Evolutionary conservation across 2,888 invertebrate species (phyloP), one percentile per base, ranked within the genome.

Genomic region (Eupithecia inturbata): DNA sequence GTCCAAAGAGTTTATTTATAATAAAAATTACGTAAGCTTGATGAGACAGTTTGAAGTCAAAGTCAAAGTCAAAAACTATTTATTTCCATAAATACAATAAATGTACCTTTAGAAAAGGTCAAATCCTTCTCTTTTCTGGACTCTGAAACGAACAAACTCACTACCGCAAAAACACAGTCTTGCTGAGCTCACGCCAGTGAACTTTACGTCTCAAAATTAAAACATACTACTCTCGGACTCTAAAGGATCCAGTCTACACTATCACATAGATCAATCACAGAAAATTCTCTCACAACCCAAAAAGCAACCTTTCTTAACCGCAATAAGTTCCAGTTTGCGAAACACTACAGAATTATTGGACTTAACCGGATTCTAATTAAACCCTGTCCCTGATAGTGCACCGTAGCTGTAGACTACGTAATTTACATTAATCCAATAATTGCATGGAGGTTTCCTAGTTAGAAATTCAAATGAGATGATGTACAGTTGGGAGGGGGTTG

Each of bases 341-440:
- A 86, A 87, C 84, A 87, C 85, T 85, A 85, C 86, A 84, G 88
- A 92, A 90, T 92, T 91, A 92, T 92, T 90, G 91, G 91, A 89
- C 91, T 92, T 92, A 93, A 91, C 92, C 89, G 92, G 92, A 92
- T 93, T 92, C 91, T 94, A 94, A 94, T 94, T 94, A 94, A 94
- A 91, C 90, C 92, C 88, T 92, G 92, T 92, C 91, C 89, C 92
- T 92, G 94, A 94, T 94, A 94, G 93, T 94, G 93, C 94, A 94
- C 92, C 92, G 92, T 91, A 85, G 91, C 93, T 91, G 96, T 96
- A 96, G 96, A 96, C 96, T 96, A 96, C 97, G 97, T 97, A 96
- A 97, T 97, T 97, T 97, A 97, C 97, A 97, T 97, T 97, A 97
- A 97, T 97, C 97, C 97, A 97, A 97, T 97, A 97, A 97, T 97